A percentile compares a stretch with the other conserved stretches of the same genome.
phyloP scores from a whole-genome alignment of 1,140 invertebrate species.

The Schlechtendalia chinensis region DNA sequence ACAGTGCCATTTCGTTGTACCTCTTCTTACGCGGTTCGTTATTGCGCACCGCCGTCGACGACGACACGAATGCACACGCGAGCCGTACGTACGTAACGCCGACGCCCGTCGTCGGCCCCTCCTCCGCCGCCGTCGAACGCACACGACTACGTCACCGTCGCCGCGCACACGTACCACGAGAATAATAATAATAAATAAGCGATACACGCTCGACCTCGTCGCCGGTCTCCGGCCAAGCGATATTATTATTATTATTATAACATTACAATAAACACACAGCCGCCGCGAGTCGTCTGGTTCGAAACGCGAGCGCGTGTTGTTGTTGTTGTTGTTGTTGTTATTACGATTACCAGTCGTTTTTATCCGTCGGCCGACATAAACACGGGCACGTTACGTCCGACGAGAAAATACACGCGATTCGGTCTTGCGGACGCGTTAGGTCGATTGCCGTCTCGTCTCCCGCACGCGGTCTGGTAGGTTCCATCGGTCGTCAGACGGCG shows the following conservation, averaged over 20 bases:
- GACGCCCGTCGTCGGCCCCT: no score
- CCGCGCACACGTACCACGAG: background rate
- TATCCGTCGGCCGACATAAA: no score
- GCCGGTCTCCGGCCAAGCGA: background rate
- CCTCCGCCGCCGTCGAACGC: background rate
- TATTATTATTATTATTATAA: no score
- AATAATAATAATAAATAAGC: background rate
- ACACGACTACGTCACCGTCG: background rate
- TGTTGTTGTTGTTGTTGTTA: slow-evolving; percentile 10
- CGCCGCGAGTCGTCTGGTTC: background rate
- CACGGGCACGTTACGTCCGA: no score
- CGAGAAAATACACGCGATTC: no score
- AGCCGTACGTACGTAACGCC: no score
- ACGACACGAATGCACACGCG: background rate
- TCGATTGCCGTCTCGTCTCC: no score
- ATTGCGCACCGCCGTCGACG: slow-evolving; percentile 11
- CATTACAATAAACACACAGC: background rate
- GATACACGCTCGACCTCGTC: background rate
- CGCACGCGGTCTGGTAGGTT: no score
- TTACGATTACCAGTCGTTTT: background rate
- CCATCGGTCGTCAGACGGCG: no score
- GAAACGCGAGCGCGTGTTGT: background rate
- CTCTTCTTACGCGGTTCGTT: background rate
- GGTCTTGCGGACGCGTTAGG: no score
- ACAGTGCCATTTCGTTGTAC: background rate